A percentile compares a stretch with the other conserved stretches of the same genome.
These are phyloP conservation scores for Conops quadrifasciatus DNA, from an alignment of 2,888 invertebrate species.

Conservation along the genomic window DNA sequence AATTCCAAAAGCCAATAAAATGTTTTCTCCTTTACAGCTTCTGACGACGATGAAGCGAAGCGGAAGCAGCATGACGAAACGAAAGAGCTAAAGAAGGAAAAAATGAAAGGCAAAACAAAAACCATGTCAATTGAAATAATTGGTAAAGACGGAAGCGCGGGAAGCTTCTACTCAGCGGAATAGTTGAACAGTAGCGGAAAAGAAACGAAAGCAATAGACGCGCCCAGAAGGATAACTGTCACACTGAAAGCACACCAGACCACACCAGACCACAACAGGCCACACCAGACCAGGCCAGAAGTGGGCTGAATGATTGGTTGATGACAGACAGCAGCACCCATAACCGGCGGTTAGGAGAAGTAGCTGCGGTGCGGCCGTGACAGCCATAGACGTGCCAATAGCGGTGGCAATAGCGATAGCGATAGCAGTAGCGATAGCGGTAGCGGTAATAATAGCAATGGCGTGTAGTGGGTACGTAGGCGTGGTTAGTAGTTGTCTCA, in stretches of 20 bases:
- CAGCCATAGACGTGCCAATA: too few relatives aligned
- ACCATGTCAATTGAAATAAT: background rate
- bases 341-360: too few relatives aligned
- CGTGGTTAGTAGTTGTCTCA: slow-evolving; percentile 40
- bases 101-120: background rate
- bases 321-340: too few relatives aligned
- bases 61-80: slow-evolving; percentile 5
- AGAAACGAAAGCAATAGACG: background rate
- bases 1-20: slow-evolving; percentile 39
- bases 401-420: background rate
- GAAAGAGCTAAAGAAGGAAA: slow-evolving; percentile 12
- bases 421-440: background rate
- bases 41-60: slow-evolving; percentile 10
- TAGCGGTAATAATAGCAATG: background rate
- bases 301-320: too few relatives aligned
- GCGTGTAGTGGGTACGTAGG: background rate
- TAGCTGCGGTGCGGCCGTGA: too few relatives aligned
- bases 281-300: too few relatives aligned
- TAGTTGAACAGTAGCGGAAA: background rate
- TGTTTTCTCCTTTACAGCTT: slow-evolving; percentile 28
- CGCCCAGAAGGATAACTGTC: background rate
- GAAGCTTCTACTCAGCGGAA: background rate
- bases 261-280: too few relatives aligned
- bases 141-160: background rate
- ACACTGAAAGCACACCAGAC: too few relatives aligned